Conservation (phyloP, 2,797 vertebrate genomes). For the Cyprinodon diabolis region DNA sequence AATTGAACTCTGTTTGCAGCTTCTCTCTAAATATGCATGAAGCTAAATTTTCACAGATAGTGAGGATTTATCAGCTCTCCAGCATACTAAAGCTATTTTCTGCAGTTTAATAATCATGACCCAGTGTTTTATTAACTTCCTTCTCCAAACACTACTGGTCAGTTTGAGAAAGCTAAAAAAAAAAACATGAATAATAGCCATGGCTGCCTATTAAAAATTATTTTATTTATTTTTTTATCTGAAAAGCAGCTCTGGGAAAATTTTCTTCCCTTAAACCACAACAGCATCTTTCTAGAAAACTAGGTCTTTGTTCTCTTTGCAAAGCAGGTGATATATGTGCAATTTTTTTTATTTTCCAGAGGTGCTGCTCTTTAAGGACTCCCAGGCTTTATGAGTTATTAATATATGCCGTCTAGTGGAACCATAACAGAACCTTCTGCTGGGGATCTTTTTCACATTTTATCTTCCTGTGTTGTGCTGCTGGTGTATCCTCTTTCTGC, state of each 20-base stretch:
- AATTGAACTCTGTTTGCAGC: conserved; percentile 34
- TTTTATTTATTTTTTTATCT: background rate
- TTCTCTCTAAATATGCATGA: conserved; percentile 40
- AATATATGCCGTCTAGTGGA: background rate
- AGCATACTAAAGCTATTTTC: conserved; percentile 24
- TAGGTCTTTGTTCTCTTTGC: too few species aligned
- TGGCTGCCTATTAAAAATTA: background rate
- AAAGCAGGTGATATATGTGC: background rate
- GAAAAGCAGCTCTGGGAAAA: too few species aligned
- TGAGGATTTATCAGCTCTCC: conserved; percentile 23
- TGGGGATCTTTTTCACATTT: background rate
- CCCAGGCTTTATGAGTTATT: background rate
- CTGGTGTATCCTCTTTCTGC: background rate
- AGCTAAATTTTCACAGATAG: conserved; percentile 35
- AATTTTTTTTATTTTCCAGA: background rate
- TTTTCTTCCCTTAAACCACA: too few species aligned
- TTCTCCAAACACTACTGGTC: conserved; percentile 21
- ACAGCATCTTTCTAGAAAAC: too few species aligned
- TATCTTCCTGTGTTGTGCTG: background rate
- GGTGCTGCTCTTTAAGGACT: background rate
- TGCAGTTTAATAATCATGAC: conserved; percentile 45
- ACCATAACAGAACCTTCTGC: background rate
- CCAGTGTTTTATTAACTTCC: conserved; percentile 29
- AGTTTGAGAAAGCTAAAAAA: conserved; percentile 24
- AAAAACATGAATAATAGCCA: conserved; percentile 13